Conservation (phyloP, 1,140 invertebrate genomes). For the Mercenaria mercenaria region DNA sequence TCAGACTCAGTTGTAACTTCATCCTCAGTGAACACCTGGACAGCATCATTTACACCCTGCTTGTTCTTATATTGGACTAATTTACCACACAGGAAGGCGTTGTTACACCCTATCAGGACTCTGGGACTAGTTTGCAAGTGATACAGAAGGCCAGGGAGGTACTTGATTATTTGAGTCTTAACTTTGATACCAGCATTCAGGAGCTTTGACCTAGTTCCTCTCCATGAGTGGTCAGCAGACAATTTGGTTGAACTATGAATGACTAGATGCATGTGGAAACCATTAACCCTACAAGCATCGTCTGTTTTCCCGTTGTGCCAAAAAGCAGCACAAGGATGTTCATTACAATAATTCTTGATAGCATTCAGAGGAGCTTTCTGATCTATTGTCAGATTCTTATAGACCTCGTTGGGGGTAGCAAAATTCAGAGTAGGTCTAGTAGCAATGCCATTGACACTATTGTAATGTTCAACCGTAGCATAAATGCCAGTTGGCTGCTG, state of each 20-base stretch:
- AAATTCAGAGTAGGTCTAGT: background rate
- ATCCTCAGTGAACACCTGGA: background rate
- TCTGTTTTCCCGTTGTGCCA: slow-evolving; percentile 1
- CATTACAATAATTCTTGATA: background rate
- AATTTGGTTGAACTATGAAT: background rate
- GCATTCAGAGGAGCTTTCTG: background rate
- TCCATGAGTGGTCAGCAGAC: background rate
- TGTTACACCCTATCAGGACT: background rate
- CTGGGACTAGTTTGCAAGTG: background rate
- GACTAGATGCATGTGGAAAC: background rate
- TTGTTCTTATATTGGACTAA: no score
- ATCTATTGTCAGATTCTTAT: background rate
- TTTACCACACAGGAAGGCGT: background rate
- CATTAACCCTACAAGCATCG: background rate
- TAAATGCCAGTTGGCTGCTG: background rate
- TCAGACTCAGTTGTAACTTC: background rate
- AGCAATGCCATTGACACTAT: background rate
- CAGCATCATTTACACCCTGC: background rate
- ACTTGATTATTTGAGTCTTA: background rate
- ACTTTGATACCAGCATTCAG: background rate
- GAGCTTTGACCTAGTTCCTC: background rate
- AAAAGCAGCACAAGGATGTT: background rate
- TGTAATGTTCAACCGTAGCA: background rate
- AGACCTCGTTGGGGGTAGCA: background rate
- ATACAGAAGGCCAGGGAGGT: background rate